Base-by-base conservation (phyloP, 2,888 invertebrate species). In the Bombylius discolor region DNA sequence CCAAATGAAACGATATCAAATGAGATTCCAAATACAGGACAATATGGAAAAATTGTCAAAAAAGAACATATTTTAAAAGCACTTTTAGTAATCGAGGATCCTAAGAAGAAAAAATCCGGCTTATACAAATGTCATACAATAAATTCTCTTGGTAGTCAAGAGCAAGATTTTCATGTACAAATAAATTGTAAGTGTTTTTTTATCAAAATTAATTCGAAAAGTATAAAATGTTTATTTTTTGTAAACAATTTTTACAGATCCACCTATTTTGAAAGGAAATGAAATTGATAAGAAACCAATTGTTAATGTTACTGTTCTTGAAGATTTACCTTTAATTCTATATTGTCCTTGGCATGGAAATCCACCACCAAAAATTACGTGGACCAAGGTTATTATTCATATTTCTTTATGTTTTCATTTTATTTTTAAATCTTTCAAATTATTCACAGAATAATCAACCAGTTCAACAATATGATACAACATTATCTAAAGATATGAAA, bases 311-410 rank as follows among this genome's bases (percentile, higher is more conserved):
- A 58, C 55, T 31, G 13, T 58, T 5, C 12, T 79, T 34, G 72
- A 74, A 1, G 77, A 76, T 0, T 74, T 77, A 59, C 67, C 76
- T 0, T 72, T 77, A 61, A 75, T 72, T 52, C 63, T 80, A 9
- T 73, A 74, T 56, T 83, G 83, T 64, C 77, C 79, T 55, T 80
- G 81, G 0, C 73, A 74, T 47, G 84, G 83, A 1, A 77, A 79
- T 62, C 84, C 84, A 0, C 52, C 67, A 5, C 83, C 83, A 0
- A 69, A 74, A 46, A 75, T 84, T 32, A 76, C 77, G 59, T 85
- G 85, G 84, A 78, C 78, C 63, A 80, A 79, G 64, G 78, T 78
- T 46, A 36, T 36, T 6, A 36, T 36, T 9, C 6, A 36, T 36
- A 36, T 36, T 36, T 36, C 4, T 36, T 36, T 36, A 7, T 7